Evolutionary conservation across 2,888 invertebrate genomes (phyloP).

Genomic region (Tromatobia lineatoria): DNA sequence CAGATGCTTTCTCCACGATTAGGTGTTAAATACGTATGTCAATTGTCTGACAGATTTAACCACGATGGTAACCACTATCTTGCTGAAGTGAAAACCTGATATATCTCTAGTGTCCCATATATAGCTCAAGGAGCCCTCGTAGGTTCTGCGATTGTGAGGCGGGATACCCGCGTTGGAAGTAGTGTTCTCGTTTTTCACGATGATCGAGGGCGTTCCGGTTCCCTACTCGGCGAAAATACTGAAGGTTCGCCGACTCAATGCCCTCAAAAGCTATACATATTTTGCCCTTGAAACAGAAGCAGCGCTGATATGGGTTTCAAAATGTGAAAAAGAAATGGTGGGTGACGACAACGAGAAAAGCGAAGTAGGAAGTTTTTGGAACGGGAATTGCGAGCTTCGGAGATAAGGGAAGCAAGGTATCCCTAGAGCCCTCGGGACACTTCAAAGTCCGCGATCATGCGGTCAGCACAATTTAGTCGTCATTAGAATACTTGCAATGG

Average conservation of each 20-base stretch:
- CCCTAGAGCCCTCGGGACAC: neutral
- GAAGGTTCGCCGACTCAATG: conserved; percentile 1
- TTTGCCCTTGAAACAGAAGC: conserved; percentile 2
- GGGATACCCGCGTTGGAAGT: conserved; percentile 1
- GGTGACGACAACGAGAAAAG: conserved; percentile 13
- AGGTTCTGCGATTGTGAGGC: conserved; percentile 4
- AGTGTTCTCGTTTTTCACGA: conserved; percentile 24
- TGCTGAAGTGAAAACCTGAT: neutral
- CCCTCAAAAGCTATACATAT: conserved; percentile 17
- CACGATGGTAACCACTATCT: too few species aligned
- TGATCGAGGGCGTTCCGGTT: conserved; percentile 23
- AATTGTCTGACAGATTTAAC: too few species aligned
- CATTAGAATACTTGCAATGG: conserved; percentile 38
- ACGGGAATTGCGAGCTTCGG: conserved; percentile 1
- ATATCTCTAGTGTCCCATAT: neutral
- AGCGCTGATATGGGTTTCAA: conserved; percentile 17
- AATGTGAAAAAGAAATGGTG: conserved; percentile 33
- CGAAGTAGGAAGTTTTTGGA: conserved; percentile 10
- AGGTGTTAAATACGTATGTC: too few species aligned
- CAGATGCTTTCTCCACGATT: too few species aligned
- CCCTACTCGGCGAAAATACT: neutral
- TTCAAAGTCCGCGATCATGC: conserved; percentile 10
- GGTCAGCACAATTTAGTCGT: conserved; percentile 43
- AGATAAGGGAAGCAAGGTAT: conserved; percentile 18
- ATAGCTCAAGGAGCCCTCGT: neutral